phyloP scores from a whole-genome alignment of 2,113 vertebrate species.

The Cyanoderma ruficeps region DNA sequence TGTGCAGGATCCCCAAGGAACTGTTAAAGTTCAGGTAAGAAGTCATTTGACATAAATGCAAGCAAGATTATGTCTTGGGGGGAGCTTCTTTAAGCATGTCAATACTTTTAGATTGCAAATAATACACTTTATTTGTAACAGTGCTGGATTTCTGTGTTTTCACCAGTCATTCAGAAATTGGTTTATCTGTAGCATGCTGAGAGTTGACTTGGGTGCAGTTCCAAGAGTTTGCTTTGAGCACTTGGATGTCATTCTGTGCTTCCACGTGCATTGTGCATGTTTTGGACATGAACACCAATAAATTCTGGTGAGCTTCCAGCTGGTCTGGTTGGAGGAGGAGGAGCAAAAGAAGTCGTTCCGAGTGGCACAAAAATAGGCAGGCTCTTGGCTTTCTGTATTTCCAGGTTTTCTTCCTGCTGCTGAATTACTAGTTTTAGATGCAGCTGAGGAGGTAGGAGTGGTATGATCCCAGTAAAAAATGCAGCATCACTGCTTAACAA shows the following conservation, averaged over 20 bases:
- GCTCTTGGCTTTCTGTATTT: background rate
- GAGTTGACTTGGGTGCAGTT: background rate
- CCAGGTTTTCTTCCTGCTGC: background rate
- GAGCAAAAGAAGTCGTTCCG: background rate
- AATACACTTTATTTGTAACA: background rate
- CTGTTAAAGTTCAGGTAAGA: constrained; percentile 91
- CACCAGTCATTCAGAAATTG: background rate
- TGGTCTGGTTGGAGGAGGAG: background rate
- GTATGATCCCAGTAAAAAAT: background rate
- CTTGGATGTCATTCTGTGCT: background rate
- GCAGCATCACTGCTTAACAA: background rate
- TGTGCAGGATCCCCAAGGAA: constrained; percentile 88
- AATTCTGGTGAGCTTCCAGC: background rate
- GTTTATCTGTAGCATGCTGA: fast-evolving
- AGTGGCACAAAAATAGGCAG: fast-evolving
- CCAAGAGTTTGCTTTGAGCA: background rate
- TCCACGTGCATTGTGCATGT: fast-evolving
- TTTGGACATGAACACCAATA: background rate
- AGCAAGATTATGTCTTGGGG: background rate
- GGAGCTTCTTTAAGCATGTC: background rate
- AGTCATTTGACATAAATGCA: background rate
- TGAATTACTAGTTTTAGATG: background rate
- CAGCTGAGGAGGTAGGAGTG: background rate
- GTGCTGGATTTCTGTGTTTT: background rate
- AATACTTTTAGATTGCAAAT: background rate